A percentile compares a stretch with the other conserved stretches of the same genome.
Conservation (phyloP, 2,797 vertebrate genomes). For the Pangasius sanitwongsei region DNA sequence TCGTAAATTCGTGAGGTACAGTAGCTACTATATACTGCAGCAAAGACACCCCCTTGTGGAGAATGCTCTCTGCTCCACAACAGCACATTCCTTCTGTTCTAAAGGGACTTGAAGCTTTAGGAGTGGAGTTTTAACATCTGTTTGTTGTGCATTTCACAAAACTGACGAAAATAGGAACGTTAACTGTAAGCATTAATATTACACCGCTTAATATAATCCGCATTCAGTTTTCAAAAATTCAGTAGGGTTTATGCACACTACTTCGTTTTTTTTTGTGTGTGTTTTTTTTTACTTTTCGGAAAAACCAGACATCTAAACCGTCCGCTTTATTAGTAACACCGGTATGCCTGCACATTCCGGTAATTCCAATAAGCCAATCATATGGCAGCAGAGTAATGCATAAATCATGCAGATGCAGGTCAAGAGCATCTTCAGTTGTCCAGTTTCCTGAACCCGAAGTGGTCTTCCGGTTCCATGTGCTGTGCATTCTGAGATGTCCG, state of each 20-base stretch:
- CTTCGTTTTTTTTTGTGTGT: neutral
- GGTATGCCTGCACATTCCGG: too few species aligned
- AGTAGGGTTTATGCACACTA: neutral
- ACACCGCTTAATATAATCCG: neutral
- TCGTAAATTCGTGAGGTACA: neutral
- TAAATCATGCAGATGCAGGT: neutral
- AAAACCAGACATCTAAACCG: neutral
- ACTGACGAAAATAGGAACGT: neutral
- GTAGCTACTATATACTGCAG: neutral
- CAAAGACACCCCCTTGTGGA: conserved; percentile 20
- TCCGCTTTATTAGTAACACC: neutral
- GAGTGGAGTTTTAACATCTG: neutral
- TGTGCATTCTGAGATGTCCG: neutral
- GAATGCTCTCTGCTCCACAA: neutral
- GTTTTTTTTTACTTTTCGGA: neutral
- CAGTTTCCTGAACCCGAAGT: neutral
- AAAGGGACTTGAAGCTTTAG: neutral
- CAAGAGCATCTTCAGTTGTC: neutral
- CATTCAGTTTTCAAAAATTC: neutral
- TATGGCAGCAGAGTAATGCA: neutral
- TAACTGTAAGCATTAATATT: too few species aligned
- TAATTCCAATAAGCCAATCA: neutral
- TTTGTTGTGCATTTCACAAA: neutral
- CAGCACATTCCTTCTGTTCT: neutral
- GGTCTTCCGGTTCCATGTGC: neutral